Evolutionary conservation across 2,113 vertebrate species (phyloP).

Genomic region (Ammodytes dubius): DNA sequence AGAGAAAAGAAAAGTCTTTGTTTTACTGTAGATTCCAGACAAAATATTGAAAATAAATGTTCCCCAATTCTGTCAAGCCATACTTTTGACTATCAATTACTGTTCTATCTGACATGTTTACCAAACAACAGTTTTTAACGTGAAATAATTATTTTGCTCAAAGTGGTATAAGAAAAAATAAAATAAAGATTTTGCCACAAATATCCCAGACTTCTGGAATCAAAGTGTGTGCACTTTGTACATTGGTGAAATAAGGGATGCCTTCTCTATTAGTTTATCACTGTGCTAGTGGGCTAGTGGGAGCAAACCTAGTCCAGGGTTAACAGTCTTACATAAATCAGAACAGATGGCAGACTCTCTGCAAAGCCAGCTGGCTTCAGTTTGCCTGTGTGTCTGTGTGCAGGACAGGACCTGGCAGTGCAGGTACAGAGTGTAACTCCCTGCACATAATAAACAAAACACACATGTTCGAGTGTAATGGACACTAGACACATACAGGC

Average conservation of each 20-base stretch:
- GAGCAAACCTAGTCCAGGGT: conserved; percentile 72
- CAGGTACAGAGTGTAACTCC: conserved; percentile 81
- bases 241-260: conserved; percentile 21
- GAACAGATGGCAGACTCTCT: conserved; percentile 80
- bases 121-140: neutral
- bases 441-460: conserved; percentile 73
- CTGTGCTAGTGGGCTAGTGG: conserved; percentile 44
- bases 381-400: conserved; percentile 74
- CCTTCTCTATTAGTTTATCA: conserved; percentile 52
- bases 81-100: neutral
- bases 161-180: conserved; percentile 2
- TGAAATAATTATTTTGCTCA: neutral
- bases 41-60: neutral
- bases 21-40: neutral
- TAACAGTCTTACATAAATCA: conserved; percentile 85
- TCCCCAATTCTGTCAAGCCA: neutral
- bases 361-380: conserved; percentile 85
- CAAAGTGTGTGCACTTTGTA: conserved; percentile 4
- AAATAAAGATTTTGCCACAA: neutral
- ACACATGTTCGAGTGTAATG: conserved; percentile 60
- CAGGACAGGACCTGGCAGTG: conserved; percentile 72
- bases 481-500: conserved; percentile 53
- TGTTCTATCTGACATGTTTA: neutral
- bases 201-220: neutral
- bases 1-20: conserved; percentile 1